Percentiles rank a stretch among this genome's conserved stretches.
phyloP scores from a whole-genome alignment of 2,888 invertebrate genomes.

The Drosophila putrida region DNA sequence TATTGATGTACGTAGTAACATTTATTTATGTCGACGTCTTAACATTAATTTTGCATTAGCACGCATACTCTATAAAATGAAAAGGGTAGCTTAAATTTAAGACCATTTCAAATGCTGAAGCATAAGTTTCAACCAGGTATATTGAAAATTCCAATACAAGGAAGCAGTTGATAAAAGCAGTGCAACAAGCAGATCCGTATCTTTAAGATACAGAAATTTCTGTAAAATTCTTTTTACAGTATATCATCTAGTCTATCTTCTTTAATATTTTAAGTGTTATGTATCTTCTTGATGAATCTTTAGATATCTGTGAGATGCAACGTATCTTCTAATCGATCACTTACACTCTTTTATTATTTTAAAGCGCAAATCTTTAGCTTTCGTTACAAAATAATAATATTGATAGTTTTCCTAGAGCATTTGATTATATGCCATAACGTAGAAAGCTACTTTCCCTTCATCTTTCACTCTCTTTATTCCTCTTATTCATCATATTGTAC shows the following conservation, averaged over 20 bases:
- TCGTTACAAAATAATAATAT: neutral
- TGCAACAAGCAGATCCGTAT: neutral
- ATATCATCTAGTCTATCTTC: no score
- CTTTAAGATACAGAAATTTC: no score
- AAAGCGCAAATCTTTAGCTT: neutral
- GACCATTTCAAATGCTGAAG: neutral
- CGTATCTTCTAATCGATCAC: neutral
- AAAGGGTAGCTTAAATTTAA: neutral
- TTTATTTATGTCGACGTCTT: slow-evolving; percentile 27
- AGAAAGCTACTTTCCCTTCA: neutral
- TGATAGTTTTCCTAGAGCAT: slow-evolving; percentile 12
- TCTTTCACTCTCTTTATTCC: neutral
- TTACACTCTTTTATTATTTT: neutral
- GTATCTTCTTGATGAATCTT: neutral
- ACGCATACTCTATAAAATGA: slow-evolving; percentile 27
- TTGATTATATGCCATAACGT: neutral
- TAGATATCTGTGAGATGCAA: neutral
- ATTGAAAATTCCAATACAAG: neutral
- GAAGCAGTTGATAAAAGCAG: neutral
- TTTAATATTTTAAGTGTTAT: no score
- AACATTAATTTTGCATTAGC: slow-evolving; percentile 51
- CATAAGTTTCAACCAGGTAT: no score
- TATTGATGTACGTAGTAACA: neutral
- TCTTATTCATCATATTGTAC: slow-evolving; percentile 30
- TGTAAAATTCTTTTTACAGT: no score